Evolutionary conservation across 2,113 vertebrate species (phyloP).

Genomic region (Monarcha castaneiventris): DNA sequence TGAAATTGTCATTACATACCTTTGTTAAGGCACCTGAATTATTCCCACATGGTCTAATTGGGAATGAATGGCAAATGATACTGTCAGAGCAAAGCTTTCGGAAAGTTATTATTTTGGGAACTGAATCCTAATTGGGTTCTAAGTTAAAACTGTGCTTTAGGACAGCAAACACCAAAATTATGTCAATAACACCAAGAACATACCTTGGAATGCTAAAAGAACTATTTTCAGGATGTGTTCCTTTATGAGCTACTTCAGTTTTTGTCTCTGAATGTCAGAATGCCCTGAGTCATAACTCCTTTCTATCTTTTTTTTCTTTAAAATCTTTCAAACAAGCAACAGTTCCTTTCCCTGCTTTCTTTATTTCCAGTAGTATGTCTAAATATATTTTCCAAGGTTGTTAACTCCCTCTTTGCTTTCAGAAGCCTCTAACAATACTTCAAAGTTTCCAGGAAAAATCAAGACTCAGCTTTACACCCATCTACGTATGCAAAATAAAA

Average conservation of each 20-base stretch:
- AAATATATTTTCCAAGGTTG: not conserved
- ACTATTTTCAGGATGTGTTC: not conserved
- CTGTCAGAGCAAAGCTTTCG: not conserved
- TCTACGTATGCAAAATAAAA: not conserved
- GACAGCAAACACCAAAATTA: not conserved
- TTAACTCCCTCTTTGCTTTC: not conserved
- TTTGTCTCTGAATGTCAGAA: not conserved
- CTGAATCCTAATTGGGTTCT: not conserved
- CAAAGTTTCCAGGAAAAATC: not conserved
- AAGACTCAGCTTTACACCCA: not conserved
- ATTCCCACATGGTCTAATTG: not conserved
- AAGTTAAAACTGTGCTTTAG: not conserved
- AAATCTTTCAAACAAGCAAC: not conserved
- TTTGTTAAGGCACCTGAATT: not conserved
- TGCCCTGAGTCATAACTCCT: not conserved
- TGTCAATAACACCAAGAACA: not conserved
- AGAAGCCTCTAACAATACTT: not conserved
- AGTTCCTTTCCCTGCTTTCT: not conserved
- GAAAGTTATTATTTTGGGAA: not conserved
- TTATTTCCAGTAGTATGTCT: not conserved
- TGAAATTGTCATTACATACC: not conserved
- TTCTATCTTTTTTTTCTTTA: not conserved
- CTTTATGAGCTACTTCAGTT: not conserved
- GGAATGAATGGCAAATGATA: not conserved
- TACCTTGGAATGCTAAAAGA: not conserved